Base-by-base conservation (phyloP, 2,113 vertebrate genomes). In the Bubo scandiacus region DNA sequence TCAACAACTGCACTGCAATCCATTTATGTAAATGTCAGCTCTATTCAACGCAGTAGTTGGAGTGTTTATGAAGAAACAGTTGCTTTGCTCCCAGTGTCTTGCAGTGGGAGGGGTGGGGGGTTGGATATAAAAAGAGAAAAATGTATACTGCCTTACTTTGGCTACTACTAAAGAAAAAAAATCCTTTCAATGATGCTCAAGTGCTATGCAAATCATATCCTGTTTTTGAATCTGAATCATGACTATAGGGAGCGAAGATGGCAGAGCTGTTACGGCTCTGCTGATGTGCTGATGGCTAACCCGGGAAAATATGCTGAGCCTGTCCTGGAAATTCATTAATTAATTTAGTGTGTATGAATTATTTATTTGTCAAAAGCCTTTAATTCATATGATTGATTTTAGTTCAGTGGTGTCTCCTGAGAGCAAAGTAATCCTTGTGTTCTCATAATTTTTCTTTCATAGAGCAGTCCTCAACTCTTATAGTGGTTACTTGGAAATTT, bases 11-110 rank as follows among this genome's bases (percentile, higher is more conserved):
- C 98, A 98, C 97, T 83, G 96, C 97, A 97, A 98, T 99, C 98
- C 98, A 97, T 99, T 99, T 98, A 98, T 97, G 97, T 98, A 99
- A 99, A 99, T 99, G 98, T 99, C 98, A 99, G 96, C 97, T 97
- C 94, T 98, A 95, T 98, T 98, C 98, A 98, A 98, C 94, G 97
- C 96, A 97, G 88, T 94, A 88, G 92, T 91, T 94, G 95, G 92
- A 96, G 82, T 93, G 86, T 95, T 98, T 97, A 94, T 92, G 75
- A 97, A 97, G 96, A 98, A 98, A 97, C 94, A 92, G 67, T 97
- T 96, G 63, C 88, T 97, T 96, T 87, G n/a, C 87, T 97, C 42
- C 81, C 38, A 58, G 57, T 90, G 23, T 94, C 85, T 86, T 77
- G 59, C 15, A 49, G 40, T 45, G 49, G 38, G 7, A 36, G 36